These are phyloP conservation scores for Laterallus jamaicensis DNA, from an alignment of 2,113 vertebrate species.

Conservation along the genomic window DNA sequence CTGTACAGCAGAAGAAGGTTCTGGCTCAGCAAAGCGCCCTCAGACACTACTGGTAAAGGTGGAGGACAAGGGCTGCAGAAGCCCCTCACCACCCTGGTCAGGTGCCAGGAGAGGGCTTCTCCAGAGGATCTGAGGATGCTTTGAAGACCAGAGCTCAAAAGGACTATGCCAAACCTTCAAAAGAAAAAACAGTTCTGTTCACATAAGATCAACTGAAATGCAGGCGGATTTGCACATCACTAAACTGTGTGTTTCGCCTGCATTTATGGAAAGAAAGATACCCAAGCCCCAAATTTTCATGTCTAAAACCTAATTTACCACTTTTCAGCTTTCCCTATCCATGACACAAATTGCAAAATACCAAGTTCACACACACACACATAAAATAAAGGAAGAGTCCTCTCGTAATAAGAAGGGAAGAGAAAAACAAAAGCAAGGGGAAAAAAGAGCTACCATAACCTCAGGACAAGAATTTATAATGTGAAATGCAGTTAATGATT, in stretches of 20 bases:
- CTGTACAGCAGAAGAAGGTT: background rate
- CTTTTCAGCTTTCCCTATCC: background rate
- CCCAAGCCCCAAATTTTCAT: background rate
- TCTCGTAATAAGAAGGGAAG: background rate
- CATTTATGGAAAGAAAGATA: background rate
- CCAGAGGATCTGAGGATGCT: background rate
- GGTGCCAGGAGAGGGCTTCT: background rate
- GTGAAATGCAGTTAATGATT: background rate
- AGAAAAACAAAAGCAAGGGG: background rate
- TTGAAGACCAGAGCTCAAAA: background rate
- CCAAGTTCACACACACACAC: background rate
- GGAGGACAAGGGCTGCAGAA: background rate
- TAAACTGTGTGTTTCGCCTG: background rate
- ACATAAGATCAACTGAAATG: background rate
- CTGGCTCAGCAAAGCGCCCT: background rate
- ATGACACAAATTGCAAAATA: background rate
- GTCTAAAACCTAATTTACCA: background rate
- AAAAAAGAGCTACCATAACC: background rate
- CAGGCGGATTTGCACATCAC: background rate
- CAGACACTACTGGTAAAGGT: background rate
- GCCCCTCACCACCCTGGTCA: background rate
- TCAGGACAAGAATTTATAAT: background rate
- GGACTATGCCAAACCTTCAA: background rate
- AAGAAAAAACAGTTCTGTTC: background rate
- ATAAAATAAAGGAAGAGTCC: background rate